These are phyloP conservation scores for Drosophila navojoa DNA, from an alignment of 1,140 invertebrate genomes.

Conservation along the genomic window DNA sequence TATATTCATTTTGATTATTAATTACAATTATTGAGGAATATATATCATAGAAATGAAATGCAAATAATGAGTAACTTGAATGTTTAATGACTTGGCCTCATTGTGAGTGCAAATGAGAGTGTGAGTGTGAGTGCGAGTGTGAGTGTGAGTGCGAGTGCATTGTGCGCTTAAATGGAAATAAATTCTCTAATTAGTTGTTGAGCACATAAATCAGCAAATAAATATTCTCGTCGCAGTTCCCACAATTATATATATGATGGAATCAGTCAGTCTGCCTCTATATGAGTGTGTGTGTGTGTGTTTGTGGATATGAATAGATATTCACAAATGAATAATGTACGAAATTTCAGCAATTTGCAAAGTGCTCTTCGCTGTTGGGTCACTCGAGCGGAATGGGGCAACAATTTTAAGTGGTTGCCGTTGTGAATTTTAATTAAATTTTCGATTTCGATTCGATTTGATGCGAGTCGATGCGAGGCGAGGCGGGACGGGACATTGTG, in stretches of 20 bases:
- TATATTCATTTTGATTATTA: slow-evolving; percentile 12
- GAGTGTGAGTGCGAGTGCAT: slow-evolving; percentile 41
- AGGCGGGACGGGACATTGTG: not conserved
- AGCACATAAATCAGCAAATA: slow-evolving; percentile 72
- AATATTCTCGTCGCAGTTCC: slow-evolving; percentile 37
- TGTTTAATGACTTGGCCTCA: slow-evolving; percentile 42
- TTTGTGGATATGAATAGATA: slow-evolving; percentile 2
- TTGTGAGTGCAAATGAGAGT: not conserved
- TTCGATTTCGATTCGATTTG: slow-evolving; percentile 61
- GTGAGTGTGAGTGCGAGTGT: not conserved
- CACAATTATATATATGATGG: slow-evolving; percentile 11
- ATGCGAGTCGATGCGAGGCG: slow-evolving; percentile 37
- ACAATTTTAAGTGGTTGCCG: slow-evolving; percentile 59
- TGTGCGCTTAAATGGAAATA: slow-evolving; percentile 60
- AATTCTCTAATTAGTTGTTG: slow-evolving; percentile 74
- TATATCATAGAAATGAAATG: slow-evolving; percentile 47
- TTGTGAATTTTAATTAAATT: slow-evolving; percentile 31
- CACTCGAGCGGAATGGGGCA: slow-evolving; percentile 7
- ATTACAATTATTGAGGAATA: slow-evolving; percentile 32
- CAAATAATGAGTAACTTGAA: slow-evolving; percentile 46
- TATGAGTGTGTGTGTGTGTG: not conserved
- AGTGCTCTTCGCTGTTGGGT: slow-evolving; percentile 47
- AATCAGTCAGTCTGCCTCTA: not conserved
- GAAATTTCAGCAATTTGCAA: slow-evolving; percentile 60
- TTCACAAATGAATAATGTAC: slow-evolving; percentile 33